These are phyloP conservation scores for Dendrocincla tyrannina DNA, from an alignment of 2,797 vertebrate species.

Conservation along the genomic window DNA sequence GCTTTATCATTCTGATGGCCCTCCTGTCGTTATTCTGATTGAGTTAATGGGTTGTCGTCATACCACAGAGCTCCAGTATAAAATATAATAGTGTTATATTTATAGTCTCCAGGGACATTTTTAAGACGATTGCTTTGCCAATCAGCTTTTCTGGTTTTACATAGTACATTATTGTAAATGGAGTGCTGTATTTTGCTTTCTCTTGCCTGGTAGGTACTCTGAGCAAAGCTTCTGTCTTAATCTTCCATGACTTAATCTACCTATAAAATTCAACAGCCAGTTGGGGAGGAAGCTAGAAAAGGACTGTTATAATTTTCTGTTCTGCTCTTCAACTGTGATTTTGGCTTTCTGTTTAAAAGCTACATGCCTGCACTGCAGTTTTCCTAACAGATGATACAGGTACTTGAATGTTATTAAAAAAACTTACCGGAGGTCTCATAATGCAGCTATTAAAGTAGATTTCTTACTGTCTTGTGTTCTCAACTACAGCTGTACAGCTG, in stretches of 20 bases:
- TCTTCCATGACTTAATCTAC: slow-evolving; percentile 74
- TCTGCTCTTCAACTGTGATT: slow-evolving; percentile 27
- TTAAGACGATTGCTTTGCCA: slow-evolving; percentile 69
- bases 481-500: not conserved
- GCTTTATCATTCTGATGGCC: slow-evolving; percentile 70
- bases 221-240: slow-evolving; percentile 69
- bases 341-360: slow-evolving; percentile 33
- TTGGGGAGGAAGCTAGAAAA: slow-evolving; percentile 41
- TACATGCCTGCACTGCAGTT: slow-evolving; percentile 34
- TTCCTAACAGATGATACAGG: slow-evolving; percentile 71
- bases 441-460: not conserved
- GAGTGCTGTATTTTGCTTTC: slow-evolving; percentile 51
- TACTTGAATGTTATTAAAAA: slow-evolving; percentile 25
- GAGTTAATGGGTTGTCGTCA: slow-evolving; percentile 64
- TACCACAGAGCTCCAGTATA: slow-evolving; percentile 22
- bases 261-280: slow-evolving; percentile 61
- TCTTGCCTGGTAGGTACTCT: slow-evolving; percentile 29
- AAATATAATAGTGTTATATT: slow-evolving; percentile 65
- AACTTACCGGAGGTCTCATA: not conserved
- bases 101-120: slow-evolving; percentile 57
- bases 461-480: slow-evolving; percentile 10
- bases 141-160: slow-evolving; percentile 67
- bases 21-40: slow-evolving; percentile 66
- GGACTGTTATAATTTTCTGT: slow-evolving; percentile 49
- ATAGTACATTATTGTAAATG: slow-evolving; percentile 48